Conservation (phyloP, 2,888 invertebrate species). For the Flexamia atlantica region DNA sequence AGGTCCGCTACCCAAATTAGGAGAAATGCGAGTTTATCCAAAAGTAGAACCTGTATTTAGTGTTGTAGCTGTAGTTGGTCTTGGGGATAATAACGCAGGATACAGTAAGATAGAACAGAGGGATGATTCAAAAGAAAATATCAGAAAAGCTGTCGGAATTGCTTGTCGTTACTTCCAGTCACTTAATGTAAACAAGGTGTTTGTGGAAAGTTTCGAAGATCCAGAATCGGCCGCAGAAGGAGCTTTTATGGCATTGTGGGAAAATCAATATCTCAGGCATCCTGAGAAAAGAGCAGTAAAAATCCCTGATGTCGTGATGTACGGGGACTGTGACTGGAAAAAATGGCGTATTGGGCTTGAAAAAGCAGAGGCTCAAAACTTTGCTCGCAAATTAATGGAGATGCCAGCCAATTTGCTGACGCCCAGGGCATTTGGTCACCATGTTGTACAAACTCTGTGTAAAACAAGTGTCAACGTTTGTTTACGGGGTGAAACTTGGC, state of each 20-base stretch:
- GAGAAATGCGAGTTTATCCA: constrained; percentile 80
- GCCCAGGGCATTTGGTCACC: constrained; percentile 87
- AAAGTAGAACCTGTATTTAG: constrained; percentile 81
- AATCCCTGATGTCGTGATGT: constrained; percentile 77
- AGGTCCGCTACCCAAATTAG: constrained; percentile 77
- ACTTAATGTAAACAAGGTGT: constrained; percentile 78
- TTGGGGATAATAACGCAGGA: constrained; percentile 83
- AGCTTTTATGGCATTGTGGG: constrained; percentile 82
- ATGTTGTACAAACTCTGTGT: constrained; percentile 78
- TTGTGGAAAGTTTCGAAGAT: constrained; percentile 86
- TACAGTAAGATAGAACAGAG: constrained; percentile 84
- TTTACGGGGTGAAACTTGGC: constrained; percentile 85
- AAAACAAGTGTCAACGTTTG: constrained; percentile 80
- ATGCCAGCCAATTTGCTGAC: constrained; percentile 89
- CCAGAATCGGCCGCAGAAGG: constrained; percentile 91
- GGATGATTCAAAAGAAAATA: constrained; percentile 86
- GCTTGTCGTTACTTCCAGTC: constrained; percentile 79
- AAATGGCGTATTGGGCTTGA: constrained; percentile 85
- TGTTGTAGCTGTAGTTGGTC: constrained; percentile 85
- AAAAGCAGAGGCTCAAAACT: constrained; percentile 89
- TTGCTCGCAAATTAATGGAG: constrained; percentile 87
- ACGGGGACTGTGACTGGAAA: constrained; percentile 82
- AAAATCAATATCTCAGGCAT: constrained; percentile 83
- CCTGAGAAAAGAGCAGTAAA: constrained; percentile 61
- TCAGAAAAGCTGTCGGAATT: constrained; percentile 82